These are phyloP conservation scores for Corythornis cristatus DNA, from an alignment of 2,113 vertebrate genomes.

Conservation along the genomic window DNA sequence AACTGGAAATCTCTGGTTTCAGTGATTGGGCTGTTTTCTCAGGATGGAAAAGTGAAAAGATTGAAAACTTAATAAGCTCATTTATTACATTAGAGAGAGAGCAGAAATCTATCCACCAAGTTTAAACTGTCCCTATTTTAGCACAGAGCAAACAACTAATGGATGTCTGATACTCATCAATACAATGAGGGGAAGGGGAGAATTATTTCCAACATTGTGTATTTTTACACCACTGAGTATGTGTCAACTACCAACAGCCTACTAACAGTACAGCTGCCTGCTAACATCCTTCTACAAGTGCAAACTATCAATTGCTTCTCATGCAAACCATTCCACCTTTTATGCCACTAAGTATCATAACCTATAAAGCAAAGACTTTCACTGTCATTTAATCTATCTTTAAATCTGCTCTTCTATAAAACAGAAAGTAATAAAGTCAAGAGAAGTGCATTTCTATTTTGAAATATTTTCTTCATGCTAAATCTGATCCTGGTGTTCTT, in stretches of 20 bases:
- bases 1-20: neutral
- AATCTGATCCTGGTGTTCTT: slow-evolving; percentile 17
- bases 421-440: neutral
- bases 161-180: neutral
- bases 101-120: neutral
- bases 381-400: neutral
- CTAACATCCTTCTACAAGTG: neutral
- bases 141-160: fast-evolving
- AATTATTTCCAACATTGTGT: neutral
- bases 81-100: neutral
- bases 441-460: neutral
- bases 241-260: neutral
- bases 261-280: neutral
- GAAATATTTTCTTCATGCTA: neutral
- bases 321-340: neutral
- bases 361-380: neutral
- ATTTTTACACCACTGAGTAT: neutral
- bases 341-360: neutral
- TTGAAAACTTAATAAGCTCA: neutral
- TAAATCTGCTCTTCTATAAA: neutral
- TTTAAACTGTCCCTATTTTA: neutral
- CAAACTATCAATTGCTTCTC: neutral
- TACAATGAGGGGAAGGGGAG: neutral
- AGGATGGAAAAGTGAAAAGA: neutral
- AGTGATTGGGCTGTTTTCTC: neutral